Percentiles rank a stretch among this genome's conserved stretches.
Conservation (phyloP, 1,140 invertebrate species). For the Thaumetopoea pityocampa region DNA sequence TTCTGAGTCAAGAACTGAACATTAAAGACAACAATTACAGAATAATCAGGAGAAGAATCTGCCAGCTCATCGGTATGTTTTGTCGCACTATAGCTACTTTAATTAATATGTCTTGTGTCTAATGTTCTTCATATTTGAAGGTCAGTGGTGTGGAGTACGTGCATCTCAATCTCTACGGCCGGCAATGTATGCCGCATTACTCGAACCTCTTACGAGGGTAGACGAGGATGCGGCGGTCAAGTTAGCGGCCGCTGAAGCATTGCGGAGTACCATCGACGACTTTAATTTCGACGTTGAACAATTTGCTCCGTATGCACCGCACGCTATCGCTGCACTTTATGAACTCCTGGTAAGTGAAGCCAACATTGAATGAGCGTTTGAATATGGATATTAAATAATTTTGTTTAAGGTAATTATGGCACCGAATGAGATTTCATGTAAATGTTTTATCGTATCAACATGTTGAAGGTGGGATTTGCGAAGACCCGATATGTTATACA, state of each 20-base stretch:
- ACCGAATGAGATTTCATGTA: too few relatives aligned
- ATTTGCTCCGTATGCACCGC: slow-evolving; percentile 88
- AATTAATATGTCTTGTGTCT: background rate
- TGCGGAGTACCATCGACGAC: slow-evolving; percentile 91
- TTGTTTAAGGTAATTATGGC: too few relatives aligned
- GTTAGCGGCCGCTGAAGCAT: slow-evolving; percentile 85
- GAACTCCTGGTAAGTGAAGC: slow-evolving; percentile 78
- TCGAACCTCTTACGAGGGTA: slow-evolving; percentile 80
- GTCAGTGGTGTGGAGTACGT: slow-evolving; percentile 91
- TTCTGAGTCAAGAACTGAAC: slow-evolving; percentile 88
- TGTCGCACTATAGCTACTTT: background rate
- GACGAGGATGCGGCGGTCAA: slow-evolving; percentile 89
- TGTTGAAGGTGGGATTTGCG: too few relatives aligned
- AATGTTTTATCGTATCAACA: too few relatives aligned
- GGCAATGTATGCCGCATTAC: slow-evolving; percentile 86
- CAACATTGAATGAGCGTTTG: background rate
- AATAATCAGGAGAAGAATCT: slow-evolving; percentile 91
- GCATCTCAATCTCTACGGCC: slow-evolving; percentile 87
- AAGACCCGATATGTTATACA: too few relatives aligned
- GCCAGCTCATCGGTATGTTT: slow-evolving; percentile 86
- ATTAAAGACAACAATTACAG: slow-evolving; percentile 90
- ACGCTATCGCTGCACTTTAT: slow-evolving; percentile 87
- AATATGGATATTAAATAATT: too few relatives aligned
- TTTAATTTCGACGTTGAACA: slow-evolving; percentile 93
- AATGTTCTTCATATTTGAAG: slow-evolving; percentile 41